Evolutionary conservation across 2,113 vertebrate species (phyloP), one percentile per base, ranked within the genome.

Genomic region (Hippoglossus stenolepis): DNA sequence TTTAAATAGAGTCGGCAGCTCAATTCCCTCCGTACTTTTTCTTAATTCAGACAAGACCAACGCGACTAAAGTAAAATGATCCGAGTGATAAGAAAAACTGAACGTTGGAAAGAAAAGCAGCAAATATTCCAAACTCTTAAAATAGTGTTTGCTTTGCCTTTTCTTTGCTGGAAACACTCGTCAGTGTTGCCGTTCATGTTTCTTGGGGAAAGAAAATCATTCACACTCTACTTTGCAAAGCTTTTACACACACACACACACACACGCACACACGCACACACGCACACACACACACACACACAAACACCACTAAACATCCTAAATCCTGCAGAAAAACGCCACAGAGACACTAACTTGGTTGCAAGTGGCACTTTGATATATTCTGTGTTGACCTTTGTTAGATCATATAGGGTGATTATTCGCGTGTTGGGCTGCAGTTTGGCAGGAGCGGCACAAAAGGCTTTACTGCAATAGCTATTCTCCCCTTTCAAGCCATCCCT

Each of bases 341-440:
- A 56, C 43, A 73, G 59, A 80, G 84, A 86, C 84, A 76, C 53
- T 62, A 65, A 84, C 82, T 80, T 82, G 65, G 73, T 70, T 84
- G 79, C 62, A 73, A 77, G 84, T 85, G 82, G 49, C 80, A 79
- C 73, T 79, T 65, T 90, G 81, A 90, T 83, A 70, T 69, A 83
- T 63, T 26, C 73, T 12, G 62, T 58, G 73, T 61, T 87, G 89
- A 88, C 90, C 89, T 83, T 75, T 80, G 49, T 57, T 26, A 63
- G 73, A 82, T 89, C 87, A 80, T 88, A 81, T 83, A 75, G 82
- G 75, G 66, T 80, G 89, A 89, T 88, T 83, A 85, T 87, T 70
- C 21, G 26, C 57, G 65, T 81, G 86, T 86, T 76, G 79, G 71
- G 64, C 68, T 53, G 59, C 73, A 57, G 69, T 79, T 87, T 84